These are phyloP conservation scores for Leuciscus idus DNA, from an alignment of 2,113 vertebrate genomes.

Conservation along the genomic window DNA sequence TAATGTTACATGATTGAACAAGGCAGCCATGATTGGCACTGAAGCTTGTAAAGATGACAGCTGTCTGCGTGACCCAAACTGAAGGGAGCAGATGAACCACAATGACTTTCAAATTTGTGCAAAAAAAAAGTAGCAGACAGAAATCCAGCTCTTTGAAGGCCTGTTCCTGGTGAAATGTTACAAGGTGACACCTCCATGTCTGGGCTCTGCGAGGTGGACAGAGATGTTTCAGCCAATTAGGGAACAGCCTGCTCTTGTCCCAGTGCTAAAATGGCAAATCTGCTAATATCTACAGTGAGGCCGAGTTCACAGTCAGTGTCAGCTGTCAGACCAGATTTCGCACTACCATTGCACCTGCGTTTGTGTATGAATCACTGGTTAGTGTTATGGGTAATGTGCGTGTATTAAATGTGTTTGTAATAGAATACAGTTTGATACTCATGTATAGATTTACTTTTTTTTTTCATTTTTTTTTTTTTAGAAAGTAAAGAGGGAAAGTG, in stretches of 20 bases:
- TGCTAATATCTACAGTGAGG: conserved; percentile 42
- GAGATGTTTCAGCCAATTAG: conserved; percentile 46
- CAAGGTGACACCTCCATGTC: conserved; percentile 32
- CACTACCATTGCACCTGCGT: conserved; percentile 11
- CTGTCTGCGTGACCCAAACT: conserved; percentile 23
- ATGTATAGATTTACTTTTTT: not conserved
- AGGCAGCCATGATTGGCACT: conserved; percentile 14
- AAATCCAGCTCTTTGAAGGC: not conserved
- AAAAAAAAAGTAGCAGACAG: conserved; percentile 17
- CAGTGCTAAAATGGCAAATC: conserved; percentile 49
- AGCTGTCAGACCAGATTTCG: conserved; percentile 55
- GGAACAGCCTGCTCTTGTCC: conserved; percentile 43
- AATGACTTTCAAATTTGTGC: not conserved
- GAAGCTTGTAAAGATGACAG: conserved; percentile 40
- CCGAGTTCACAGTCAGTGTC: conserved; percentile 49
- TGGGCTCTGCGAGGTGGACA: conserved; percentile 11
- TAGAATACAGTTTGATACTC: not conserved
- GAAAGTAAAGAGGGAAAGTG: not conserved
- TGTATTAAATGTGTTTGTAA: conserved; percentile 17
- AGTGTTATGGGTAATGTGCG: not conserved
- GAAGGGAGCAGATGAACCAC: conserved; percentile 22
- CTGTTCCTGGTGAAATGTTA: conserved; percentile 14
- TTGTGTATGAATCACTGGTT: not conserved
- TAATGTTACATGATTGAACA: conserved; percentile 32
- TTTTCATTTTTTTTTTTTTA: not conserved